Percentiles rank a stretch among this genome's conserved stretches.
Conservation (phyloP, 2,113 vertebrate genomes). For the Rhabdomys dilectus region DNA sequence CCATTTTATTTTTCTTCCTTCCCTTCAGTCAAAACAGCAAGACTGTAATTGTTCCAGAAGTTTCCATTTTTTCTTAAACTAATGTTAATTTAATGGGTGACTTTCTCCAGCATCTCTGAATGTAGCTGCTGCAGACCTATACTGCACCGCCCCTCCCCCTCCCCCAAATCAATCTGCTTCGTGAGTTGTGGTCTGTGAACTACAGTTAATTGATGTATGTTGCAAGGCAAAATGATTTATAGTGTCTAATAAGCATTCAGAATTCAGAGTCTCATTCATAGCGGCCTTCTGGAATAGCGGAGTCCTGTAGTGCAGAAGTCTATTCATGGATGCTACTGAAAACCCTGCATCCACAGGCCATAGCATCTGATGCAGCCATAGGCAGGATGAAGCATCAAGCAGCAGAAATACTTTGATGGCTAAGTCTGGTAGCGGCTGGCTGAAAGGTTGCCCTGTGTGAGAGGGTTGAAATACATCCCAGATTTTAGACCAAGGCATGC, state of each 20-base stretch:
- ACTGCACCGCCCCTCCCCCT: background rate
- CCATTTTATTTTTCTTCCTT: slow-evolving; percentile 66
- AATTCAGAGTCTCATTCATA: slow-evolving; percentile 51
- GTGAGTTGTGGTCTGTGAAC: slow-evolving; percentile 55
- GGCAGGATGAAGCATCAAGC: background rate
- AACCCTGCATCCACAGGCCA: background rate
- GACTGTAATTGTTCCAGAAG: slow-evolving; percentile 86
- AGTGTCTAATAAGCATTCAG: slow-evolving; percentile 66
- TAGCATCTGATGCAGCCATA: background rate
- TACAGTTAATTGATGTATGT: slow-evolving; percentile 79
- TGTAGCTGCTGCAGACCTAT: slow-evolving; percentile 77
- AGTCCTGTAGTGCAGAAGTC: slow-evolving; percentile 21
- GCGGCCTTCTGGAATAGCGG: slow-evolving; percentile 70
- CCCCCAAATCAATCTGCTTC: slow-evolving; percentile 84
- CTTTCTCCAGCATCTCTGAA: slow-evolving; percentile 82
- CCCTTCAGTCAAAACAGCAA: slow-evolving; percentile 81
- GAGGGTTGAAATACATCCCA: slow-evolving; percentile 74
- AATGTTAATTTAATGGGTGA: slow-evolving; percentile 90
- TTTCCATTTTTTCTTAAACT: slow-evolving; percentile 88
- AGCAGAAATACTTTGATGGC: background rate
- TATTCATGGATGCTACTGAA: slow-evolving; percentile 39
- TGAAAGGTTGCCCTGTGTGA: slow-evolving; percentile 71
- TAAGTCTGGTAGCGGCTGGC: slow-evolving; percentile 72
- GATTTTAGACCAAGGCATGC: slow-evolving; percentile 81
- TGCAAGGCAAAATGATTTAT: slow-evolving; percentile 73